These are phyloP conservation scores for Microhierax caerulescens DNA, from an alignment of 2,797 vertebrate genomes.

Conservation along the genomic window DNA sequence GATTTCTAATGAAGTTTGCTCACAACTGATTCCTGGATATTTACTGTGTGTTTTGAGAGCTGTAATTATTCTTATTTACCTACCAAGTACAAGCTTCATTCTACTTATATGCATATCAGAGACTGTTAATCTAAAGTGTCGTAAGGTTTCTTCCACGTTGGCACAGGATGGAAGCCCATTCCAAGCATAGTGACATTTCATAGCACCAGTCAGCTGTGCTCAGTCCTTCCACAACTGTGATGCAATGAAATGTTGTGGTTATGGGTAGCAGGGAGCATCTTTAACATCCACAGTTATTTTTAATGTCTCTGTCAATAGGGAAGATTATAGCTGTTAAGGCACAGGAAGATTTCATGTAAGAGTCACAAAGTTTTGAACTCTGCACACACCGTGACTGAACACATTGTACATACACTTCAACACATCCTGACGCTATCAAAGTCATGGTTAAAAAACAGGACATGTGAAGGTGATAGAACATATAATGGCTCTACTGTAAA, in stretches of 20 bases:
- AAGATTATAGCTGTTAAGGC: neutral
- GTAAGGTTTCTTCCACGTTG: neutral
- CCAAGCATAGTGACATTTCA: neutral
- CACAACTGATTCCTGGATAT: neutral
- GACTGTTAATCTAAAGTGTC: neutral
- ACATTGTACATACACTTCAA: neutral
- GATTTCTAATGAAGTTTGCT: neutral
- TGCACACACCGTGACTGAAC: neutral
- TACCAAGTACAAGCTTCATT: neutral
- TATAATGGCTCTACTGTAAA: neutral
- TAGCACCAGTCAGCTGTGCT: neutral
- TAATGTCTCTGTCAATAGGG: slow-evolving; percentile 9
- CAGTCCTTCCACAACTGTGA: neutral
- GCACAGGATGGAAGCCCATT: neutral
- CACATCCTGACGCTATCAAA: neutral
- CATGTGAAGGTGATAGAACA: neutral
- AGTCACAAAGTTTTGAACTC: slow-evolving; percentile 4
- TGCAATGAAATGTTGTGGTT: neutral
- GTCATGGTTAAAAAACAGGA: neutral
- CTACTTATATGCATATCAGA: neutral
- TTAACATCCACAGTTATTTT: slow-evolving; percentile 25
- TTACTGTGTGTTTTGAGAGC: neutral
- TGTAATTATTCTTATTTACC: neutral
- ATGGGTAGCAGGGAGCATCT: neutral
- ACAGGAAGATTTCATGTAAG: neutral